Conservation (phyloP, 1,140 invertebrate species). For the Drosophila santomea region DNA sequence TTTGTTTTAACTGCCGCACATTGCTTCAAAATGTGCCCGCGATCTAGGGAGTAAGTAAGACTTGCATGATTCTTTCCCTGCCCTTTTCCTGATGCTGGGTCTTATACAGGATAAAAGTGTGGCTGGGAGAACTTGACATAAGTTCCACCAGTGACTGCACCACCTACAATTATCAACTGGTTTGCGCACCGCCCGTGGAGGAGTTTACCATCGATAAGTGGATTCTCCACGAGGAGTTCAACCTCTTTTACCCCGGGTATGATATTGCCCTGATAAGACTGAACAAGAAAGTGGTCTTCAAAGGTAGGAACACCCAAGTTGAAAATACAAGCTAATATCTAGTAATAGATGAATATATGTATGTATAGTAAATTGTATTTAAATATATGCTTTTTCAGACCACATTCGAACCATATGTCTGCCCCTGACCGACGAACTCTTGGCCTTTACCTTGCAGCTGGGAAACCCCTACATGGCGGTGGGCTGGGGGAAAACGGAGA, state of each 20-base stretch:
- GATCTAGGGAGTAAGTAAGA: neutral
- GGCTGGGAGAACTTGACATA: conserved; percentile 1
- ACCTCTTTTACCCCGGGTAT: neutral
- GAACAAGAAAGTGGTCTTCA: neutral
- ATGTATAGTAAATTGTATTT: too few relatives aligned
- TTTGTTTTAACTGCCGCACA: conserved; percentile 10
- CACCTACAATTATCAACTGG: neutral
- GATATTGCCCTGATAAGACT: conserved; percentile 2
- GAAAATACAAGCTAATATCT: too few relatives aligned
- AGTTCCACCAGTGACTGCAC: neutral
- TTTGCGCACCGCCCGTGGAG: conserved; percentile 3
- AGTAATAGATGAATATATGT: too few relatives aligned
- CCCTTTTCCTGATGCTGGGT: neutral
- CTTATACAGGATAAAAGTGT: neutral
- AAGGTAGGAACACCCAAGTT: neutral
- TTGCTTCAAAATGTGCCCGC: neutral
- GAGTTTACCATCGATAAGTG: neutral
- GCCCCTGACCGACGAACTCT: neutral
- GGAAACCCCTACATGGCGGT: neutral
- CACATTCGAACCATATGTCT: conserved; percentile 9
- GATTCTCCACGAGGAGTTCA: neutral
- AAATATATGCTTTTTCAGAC: neutral
- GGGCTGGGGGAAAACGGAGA: neutral
- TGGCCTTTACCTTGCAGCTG: neutral
- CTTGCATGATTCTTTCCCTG: neutral